Conservation (phyloP, 2,888 invertebrate genomes). For the Drosophila trichaetosa region DNA sequence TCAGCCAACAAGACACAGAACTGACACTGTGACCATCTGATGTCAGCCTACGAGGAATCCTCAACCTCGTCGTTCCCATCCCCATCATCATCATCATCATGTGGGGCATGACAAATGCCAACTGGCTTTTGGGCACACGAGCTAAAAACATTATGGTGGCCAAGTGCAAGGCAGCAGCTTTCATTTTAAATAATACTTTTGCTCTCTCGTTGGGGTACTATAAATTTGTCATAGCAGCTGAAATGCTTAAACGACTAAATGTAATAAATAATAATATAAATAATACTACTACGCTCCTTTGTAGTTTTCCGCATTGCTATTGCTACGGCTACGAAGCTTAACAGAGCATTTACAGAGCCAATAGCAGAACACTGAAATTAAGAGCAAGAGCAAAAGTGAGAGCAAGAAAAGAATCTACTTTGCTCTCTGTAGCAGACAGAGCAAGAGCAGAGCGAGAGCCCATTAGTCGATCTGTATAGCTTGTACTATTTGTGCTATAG, state of each 20-base stretch:
- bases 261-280: too few relatives aligned
- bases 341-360: background rate
- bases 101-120: conserved; percentile 21
- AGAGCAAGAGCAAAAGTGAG: too few relatives aligned
- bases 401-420: background rate
- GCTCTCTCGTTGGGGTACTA: background rate
- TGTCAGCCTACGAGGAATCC: conserved; percentile 13
- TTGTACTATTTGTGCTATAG: too few relatives aligned
- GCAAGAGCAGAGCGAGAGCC: background rate
- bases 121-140: conserved; percentile 16
- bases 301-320: background rate
- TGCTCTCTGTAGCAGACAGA: background rate
- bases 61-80: background rate
- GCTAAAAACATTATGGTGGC: conserved; percentile 23
- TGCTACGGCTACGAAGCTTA: background rate
- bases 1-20: conserved; percentile 20
- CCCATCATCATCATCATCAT: conserved; percentile 1
- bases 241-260: too few relatives aligned
- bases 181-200: conserved; percentile 20
- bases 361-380: background rate
- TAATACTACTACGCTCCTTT: background rate
- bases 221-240: background rate
- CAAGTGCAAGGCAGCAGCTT: conserved; percentile 53
- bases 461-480: too few relatives aligned
- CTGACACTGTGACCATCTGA: conserved; percentile 1